These are phyloP conservation scores for Pachyramphus minor DNA, from an alignment of 2,113 vertebrate genomes.

Conservation along the genomic window DNA sequence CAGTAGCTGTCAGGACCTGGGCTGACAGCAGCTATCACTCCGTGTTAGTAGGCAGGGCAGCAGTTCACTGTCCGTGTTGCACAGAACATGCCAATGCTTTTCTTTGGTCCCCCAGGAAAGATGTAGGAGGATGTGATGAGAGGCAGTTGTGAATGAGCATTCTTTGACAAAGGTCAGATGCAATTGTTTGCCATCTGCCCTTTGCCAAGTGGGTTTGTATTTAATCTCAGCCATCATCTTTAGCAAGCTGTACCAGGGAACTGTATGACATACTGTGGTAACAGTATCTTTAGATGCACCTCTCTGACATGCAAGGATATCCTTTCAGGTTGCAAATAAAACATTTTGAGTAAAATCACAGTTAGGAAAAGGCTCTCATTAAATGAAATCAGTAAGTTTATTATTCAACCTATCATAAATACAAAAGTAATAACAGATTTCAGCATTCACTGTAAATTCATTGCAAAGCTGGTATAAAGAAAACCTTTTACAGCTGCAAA, in stretches of 20 bases:
- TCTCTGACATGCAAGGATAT: not conserved
- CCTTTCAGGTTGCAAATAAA: not conserved
- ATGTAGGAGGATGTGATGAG: slow-evolving; percentile 32
- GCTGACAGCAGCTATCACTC: not conserved
- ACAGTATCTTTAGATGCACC: not conserved
- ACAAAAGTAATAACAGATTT: not conserved
- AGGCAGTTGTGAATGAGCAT: slow-evolving; percentile 40
- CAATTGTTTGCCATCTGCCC: slow-evolving; percentile 59
- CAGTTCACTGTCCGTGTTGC: not conserved
- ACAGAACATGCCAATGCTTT: not conserved
- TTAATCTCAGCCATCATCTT: slow-evolving; percentile 56
- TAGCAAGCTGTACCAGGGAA: slow-evolving; percentile 2
- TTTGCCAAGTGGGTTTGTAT: slow-evolving; percentile 37
- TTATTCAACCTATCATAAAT: not conserved
- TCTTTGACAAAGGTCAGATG: slow-evolving; percentile 61
- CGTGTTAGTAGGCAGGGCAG: not conserved
- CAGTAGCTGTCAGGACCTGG: not conserved
- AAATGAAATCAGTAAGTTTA: not conserved
- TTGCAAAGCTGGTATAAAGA: not conserved
- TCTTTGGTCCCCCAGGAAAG: slow-evolving; percentile 12
- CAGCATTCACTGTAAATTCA: not conserved
- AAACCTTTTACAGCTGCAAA: slow-evolving; percentile 26
- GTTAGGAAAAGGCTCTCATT: not conserved
- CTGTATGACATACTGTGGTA: slow-evolving; percentile 13
- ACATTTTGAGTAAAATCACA: not conserved